A percentile compares a stretch with the other conserved stretches of the same genome.
Conservation (phyloP, 2,888 invertebrate genomes). For the Cactoblastis cactorum region DNA sequence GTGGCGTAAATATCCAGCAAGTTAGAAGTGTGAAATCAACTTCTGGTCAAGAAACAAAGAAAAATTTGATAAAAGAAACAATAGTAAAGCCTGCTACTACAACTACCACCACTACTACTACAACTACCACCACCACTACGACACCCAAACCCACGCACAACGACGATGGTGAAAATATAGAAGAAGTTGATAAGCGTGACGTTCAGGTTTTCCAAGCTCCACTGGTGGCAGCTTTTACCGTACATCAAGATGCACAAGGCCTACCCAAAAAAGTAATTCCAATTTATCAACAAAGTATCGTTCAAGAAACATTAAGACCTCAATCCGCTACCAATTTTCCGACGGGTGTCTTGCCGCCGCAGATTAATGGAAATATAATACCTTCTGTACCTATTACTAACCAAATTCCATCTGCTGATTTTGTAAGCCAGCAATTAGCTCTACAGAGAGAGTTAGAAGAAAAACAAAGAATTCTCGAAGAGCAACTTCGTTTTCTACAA, state of each 20-base stretch:
- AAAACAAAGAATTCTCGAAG: constrained; percentile 84
- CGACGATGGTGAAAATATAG: constrained; percentile 82
- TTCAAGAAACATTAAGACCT: constrained; percentile 35
- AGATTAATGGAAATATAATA: constrained; percentile 27
- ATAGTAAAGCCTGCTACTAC: constrained; percentile 30
- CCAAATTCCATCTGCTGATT: constrained; percentile 41
- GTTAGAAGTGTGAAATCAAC: constrained; percentile 57
- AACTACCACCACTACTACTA: constrained; percentile 59
- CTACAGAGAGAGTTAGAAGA: constrained; percentile 79
- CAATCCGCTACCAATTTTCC: constrained; percentile 33
- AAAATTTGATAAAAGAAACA: constrained; percentile 27
- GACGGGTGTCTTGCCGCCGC: constrained; percentile 32
- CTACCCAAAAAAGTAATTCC: constrained; percentile 89
- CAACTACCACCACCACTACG: constrained; percentile 78
- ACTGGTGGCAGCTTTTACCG: constrained; percentile 90
- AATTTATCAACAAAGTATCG: constrained; percentile 77
- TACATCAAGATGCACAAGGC: constrained; percentile 89
- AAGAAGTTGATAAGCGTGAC: constrained; percentile 83
- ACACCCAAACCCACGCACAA: constrained; percentile 84
- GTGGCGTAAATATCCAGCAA: constrained; percentile 55
- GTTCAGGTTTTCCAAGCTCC: constrained; percentile 91
- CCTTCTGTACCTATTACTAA: constrained; percentile 27
- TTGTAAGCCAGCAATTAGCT: constrained; percentile 55
- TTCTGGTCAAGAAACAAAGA: constrained; percentile 39
- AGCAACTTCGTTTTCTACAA: constrained; percentile 83